phyloP scores from a whole-genome alignment of 92 coral and sea anemone species.

The Plumapathes pennacea region DNA sequence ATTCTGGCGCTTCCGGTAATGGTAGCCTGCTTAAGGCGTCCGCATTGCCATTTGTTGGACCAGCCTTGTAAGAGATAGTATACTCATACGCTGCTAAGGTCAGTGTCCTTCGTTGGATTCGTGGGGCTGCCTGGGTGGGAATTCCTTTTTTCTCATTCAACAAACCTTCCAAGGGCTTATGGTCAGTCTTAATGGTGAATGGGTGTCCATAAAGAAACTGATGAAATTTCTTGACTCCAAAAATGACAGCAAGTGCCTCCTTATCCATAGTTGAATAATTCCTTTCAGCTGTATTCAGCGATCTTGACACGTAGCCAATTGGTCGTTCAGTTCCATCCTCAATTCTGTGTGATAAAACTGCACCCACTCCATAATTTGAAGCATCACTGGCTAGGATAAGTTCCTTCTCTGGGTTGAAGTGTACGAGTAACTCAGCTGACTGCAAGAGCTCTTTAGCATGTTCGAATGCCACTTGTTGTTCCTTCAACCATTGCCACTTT shows the following conservation, averaged over 20 bases:
- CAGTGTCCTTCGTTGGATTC: conserved; percentile 61
- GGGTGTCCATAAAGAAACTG: conserved; percentile 29
- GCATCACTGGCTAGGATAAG: conserved; percentile 39
- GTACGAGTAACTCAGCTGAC: conserved; percentile 38
- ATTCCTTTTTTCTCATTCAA: conserved; percentile 44
- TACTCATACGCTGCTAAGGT: conserved; percentile 57
- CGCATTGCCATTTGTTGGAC: conserved; percentile 49
- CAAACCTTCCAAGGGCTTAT: conserved; percentile 38
- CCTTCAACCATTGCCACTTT: conserved; percentile 15
- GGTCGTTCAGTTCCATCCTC: conserved; percentile 40
- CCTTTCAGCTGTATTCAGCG: conserved; percentile 29
- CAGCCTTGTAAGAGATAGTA: conserved; percentile 39
- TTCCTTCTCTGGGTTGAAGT: conserved; percentile 25
- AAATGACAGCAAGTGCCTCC: conserved; percentile 25
- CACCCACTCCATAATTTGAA: conserved; percentile 31
- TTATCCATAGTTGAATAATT: conserved; percentile 25
- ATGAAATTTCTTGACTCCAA: conserved; percentile 41
- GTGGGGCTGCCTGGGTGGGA: conserved; percentile 37
- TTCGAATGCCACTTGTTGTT: conserved; percentile 25
- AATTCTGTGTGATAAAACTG: conserved; percentile 30
- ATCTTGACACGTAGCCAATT: conserved; percentile 40
- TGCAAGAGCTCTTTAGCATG: conserved; percentile 7
- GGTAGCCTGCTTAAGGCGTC: conserved; percentile 62
- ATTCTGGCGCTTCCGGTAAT: conserved; percentile 37
- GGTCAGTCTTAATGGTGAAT: conserved; percentile 34